phyloP scores from a whole-genome alignment of 1,140 invertebrate genomes.

The Propsilocerus akamusi region DNA sequence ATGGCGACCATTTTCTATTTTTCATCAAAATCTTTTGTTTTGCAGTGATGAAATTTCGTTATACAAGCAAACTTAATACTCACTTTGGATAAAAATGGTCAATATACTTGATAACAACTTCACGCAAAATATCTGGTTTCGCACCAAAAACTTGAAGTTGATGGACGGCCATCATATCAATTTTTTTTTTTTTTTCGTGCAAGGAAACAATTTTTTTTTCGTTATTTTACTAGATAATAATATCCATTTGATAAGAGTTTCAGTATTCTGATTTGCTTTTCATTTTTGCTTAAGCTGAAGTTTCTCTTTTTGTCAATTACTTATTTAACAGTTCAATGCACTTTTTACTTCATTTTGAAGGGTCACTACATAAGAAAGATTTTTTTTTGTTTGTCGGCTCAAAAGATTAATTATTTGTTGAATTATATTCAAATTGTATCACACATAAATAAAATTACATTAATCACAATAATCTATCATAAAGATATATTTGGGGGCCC shows the following conservation, averaged over 20 bases:
- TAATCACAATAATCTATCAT: too few species aligned
- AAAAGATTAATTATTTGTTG: too few species aligned
- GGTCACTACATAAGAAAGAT: neutral
- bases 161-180: slow-evolving; percentile 28
- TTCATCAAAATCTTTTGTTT: too few species aligned
- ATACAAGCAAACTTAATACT: too few species aligned
- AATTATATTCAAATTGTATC: too few species aligned
- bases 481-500: too few species aligned
- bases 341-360: neutral
- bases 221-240: neutral
- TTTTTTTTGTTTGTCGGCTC: too few species aligned
- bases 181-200: slow-evolving; percentile 18
- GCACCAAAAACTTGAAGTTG: slow-evolving; percentile 37
- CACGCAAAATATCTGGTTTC: slow-evolving; percentile 39
- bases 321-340: neutral
- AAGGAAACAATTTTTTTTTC: neutral
- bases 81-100: slow-evolving; percentile 43
- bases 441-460: too few species aligned
- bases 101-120: slow-evolving; percentile 42
- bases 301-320: neutral
- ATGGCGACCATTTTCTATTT: too few species aligned
- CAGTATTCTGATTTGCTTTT: too few species aligned
- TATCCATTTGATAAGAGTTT: too few species aligned
- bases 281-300: neutral
- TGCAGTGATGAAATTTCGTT: too few species aligned